These are phyloP conservation scores for Globodera rostochiensis DNA, from an alignment of 1,140 invertebrate genomes.

Conservation along the genomic window DNA sequence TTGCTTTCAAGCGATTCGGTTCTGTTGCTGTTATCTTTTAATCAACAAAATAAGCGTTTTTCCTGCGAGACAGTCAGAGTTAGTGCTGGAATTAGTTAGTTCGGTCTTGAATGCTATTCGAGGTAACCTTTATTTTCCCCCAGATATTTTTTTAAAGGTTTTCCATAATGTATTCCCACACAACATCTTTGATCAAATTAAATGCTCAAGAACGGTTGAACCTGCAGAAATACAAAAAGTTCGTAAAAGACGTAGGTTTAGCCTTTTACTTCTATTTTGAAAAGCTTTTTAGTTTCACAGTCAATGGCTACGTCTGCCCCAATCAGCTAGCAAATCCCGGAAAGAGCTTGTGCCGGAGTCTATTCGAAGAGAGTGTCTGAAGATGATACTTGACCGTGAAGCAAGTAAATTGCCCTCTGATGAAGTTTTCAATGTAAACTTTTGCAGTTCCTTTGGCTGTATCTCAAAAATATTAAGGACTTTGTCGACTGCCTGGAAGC, in stretches of 20 bases:
- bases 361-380: background rate
- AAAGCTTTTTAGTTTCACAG: background rate
- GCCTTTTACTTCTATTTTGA: too few species aligned
- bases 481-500: slow-evolving; percentile 10
- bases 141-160: too few species aligned
- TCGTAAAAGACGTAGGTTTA: background rate
- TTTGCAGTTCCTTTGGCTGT: background rate
- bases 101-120: too few species aligned
- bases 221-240: background rate
- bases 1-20: too few species aligned
- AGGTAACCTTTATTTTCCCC: too few species aligned
- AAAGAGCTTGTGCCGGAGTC: background rate
- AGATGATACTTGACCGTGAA: background rate
- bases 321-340: background rate
- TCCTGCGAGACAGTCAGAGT: too few species aligned
- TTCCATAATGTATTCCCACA: too few species aligned
- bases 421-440: slow-evolving; percentile 4
- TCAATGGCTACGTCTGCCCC: background rate
- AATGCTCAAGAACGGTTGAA: background rate
- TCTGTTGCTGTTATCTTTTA: too few species aligned
- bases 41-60: too few species aligned
- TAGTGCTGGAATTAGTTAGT: too few species aligned
- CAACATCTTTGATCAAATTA: background rate
- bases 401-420: slow-evolving; percentile 10
- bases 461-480: background rate